Conservation (phyloP, 2,797 vertebrate species). For the Linurgus olivaceus region DNA sequence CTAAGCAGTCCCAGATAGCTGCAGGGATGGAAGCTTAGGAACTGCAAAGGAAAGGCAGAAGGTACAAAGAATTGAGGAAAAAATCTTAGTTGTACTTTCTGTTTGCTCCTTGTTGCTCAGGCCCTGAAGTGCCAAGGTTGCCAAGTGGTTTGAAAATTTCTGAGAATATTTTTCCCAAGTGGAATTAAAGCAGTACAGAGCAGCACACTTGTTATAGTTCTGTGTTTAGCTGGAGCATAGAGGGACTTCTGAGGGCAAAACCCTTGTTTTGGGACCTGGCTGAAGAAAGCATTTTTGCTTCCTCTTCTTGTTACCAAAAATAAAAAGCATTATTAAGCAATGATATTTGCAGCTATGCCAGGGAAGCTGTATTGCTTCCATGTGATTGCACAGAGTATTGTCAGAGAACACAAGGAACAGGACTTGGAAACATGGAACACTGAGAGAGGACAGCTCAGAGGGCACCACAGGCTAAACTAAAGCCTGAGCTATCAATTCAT, state of each 20-base stretch:
- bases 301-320: not conserved
- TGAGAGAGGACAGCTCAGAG: not conserved
- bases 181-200: not conserved
- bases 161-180: not conserved
- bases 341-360: not conserved
- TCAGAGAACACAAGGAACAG: not conserved
- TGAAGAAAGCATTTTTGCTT: not conserved
- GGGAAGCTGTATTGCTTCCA: not conserved
- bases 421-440: rapidly evolving
- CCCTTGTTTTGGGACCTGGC: not conserved
- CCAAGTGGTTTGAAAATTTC: not conserved
- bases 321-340: not conserved
- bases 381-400: not conserved
- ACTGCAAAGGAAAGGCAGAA: not conserved
- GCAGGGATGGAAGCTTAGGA: not conserved
- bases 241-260: not conserved
- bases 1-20: not conserved
- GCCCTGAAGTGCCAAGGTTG: not conserved
- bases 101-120: not conserved
- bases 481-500: not conserved
- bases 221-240: not conserved
- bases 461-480: not conserved
- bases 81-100: not conserved
- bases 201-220: not conserved
- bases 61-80: not conserved